Evolutionary conservation across 2,797 vertebrate species (phyloP), one percentile per base, ranked within the genome.

Genomic region (Phrynocephalus forsythii): DNA sequence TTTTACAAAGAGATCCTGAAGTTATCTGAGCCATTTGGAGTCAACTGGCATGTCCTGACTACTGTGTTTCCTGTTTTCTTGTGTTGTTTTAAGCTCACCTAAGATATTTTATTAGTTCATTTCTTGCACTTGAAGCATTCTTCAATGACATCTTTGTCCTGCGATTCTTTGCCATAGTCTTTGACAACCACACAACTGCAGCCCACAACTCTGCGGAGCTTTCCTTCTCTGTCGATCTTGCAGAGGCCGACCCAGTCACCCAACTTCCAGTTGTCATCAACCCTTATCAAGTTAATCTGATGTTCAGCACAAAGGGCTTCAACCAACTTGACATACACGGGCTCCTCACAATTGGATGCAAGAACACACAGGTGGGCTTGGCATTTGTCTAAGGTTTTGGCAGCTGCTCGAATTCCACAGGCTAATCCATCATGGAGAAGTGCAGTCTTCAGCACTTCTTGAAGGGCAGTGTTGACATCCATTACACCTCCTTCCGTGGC

Each of bases 71-170:
- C 52, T 3, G 38, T 44, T 44, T 44, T 44, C 38, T 44, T 44
- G 4, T 44, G 38, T 44, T 44, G 38, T 5, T 44, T 44, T 44
- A 44, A 44, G 38, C 38, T 44, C 38, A 44, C 38, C 77, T 90
- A 84, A 73, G 85, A 82, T 79, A 50, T 77, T 96, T 97, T 98
- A 99, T 99, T 98, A 97, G 90, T 95, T 98, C 90, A 99, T 97
- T 99, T 99, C 97, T 99, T 99, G 96, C 98, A 97, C 92, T 99
- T 99, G 97, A 99, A 99, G 96, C 99, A 99, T 87, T 99, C 99
- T 92, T 99, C 98, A 78, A 99, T 99, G 91, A 99, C 98, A 94
- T 99, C 99, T 97, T 99, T 99, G 93, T 99, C 99, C 97, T 99
- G 99, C 93, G 99, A 99, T 94, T 99, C 99, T 95, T 99, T 99